Base-by-base conservation (phyloP, 2,797 vertebrate species). In the Syncerus caffer region DNA sequence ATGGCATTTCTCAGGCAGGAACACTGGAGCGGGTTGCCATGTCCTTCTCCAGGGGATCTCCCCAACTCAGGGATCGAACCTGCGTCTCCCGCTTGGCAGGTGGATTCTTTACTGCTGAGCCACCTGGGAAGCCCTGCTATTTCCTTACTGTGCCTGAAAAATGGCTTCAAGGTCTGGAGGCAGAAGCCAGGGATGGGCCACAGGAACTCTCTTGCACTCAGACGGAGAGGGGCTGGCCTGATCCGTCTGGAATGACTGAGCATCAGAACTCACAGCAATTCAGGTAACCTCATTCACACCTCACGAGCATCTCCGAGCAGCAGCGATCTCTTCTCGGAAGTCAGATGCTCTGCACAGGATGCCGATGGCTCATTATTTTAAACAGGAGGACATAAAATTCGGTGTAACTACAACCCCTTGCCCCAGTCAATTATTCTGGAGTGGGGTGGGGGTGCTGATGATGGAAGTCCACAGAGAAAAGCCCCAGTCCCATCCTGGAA, bases 321-420 rank as follows among this genome's bases (percentile, higher is more conserved):
- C 29, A 16, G 4, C 21, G 2, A 47, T 6, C 31, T 11, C 23
- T 47, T 80, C 29, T 12, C n/a, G 21, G 25, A 80, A 55, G 19
- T 19, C 91, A 47, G 89, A 74, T 0, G 1, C 23, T 23, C 51
- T 27, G 17, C 55, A 42, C 51, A 38, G 71, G 31, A 23, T 16
- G 50, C 14, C 15, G 2, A 0, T 2, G 57, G 45, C 45, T 86
- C 53, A 9, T 51, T 25, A 5, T 29, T 74, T 78, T 60, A 53
- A 84, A 14, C 1, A 53, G 87, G 12, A 67, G 76, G 74, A 83
- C 19, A 8, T 15, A 42, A 71, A n/a, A 34, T 4, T 34, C 3
- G 0, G 13, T 14, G 11, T 16, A 10, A 55, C 5, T 29, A 25
- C 4, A 8, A 4, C 6, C 4, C 19, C 16, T 14, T 0, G 17